Base-by-base conservation (phyloP, 1,140 invertebrate species). In the Popillia japonica region DNA sequence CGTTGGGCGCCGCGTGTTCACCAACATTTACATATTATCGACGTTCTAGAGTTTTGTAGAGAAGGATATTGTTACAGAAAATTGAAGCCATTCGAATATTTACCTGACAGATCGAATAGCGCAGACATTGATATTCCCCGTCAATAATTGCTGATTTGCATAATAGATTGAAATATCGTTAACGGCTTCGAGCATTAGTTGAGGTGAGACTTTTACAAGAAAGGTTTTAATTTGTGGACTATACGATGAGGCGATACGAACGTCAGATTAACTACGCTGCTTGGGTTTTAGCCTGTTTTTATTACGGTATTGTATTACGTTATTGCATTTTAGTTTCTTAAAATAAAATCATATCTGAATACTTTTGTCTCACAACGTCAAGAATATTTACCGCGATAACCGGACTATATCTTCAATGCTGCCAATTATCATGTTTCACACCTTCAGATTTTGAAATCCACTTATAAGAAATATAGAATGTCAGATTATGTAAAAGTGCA, bases 11-110 rank as follows among this genome's bases (percentile, higher is more conserved):
- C 61, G 27, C n/a, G 44, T 17, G n/a, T 14, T 14, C 61, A 68
- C 61, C 61, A 22, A 68, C 61, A 68, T 68, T 68, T 68, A 68
- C 61, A 68, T 68, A 68, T 68, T 68, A 68, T 27, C 61, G 61
- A 34, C 61, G 61, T 68, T 68, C 61, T 68, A 68, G 27, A 68
- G 61, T 68, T 68, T 68, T 68, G 61, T 68, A 68, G 61, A 68
- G 61, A 68, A 68, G 61, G 20, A 68, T 68, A 68, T 68, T 68
- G 61, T 68, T 68, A 68, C 61, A 68, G 61, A 68, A 68, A 34
- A 68, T 68, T 68, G 61, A 68, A 68, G 61, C 22, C 22, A 22
- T 34, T 68, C 22, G 61, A 68, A 68, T 68, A 68, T 68, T 68
- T 68, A 68, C 61, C 22, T 68, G 61, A 68, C 61, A 68, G 22